phyloP scores from a whole-genome alignment of 2,113 vertebrate genomes.

The Eptesicus fuscus region DNA sequence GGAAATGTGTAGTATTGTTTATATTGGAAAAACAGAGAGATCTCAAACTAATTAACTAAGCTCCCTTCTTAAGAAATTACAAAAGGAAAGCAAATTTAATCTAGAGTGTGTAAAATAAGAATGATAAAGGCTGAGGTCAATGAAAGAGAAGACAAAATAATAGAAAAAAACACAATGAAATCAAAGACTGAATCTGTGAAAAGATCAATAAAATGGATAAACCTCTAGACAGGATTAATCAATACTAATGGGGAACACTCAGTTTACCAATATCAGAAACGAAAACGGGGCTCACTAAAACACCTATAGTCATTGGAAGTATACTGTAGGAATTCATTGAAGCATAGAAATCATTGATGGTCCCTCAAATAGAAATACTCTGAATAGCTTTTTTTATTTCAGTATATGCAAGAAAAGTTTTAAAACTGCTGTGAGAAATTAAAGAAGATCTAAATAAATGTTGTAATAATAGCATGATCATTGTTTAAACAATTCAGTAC shows the following conservation, averaged over 20 bases:
- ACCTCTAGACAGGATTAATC: not conserved
- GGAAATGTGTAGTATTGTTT: not conserved
- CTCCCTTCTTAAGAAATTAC: not conserved
- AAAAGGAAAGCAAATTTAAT: not conserved
- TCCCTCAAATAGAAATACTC: conserved; percentile 10
- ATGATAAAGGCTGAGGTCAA: not conserved
- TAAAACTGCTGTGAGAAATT: not conserved
- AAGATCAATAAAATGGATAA: not conserved
- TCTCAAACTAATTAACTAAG: not conserved
- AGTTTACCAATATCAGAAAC: not conserved
- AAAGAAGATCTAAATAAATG: not conserved
- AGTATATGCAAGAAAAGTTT: not conserved
- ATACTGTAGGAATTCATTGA: not conserved
- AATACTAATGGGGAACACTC: not conserved
- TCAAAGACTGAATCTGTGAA: not conserved
- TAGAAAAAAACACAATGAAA: not conserved
- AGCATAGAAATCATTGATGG: not conserved
- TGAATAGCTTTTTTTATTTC: not conserved
- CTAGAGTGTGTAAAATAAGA: not conserved
- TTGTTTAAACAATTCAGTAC: not conserved
- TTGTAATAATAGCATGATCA: not conserved
- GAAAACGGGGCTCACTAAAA: not conserved
- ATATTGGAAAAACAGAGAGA: not conserved
- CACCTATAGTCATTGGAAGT: not conserved
- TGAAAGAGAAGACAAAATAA: not conserved